A percentile compares a stretch with the other conserved stretches of the same genome.
phyloP scores from a whole-genome alignment of 1,140 invertebrate genomes.

The Cardiocondyla obscurior region DNA sequence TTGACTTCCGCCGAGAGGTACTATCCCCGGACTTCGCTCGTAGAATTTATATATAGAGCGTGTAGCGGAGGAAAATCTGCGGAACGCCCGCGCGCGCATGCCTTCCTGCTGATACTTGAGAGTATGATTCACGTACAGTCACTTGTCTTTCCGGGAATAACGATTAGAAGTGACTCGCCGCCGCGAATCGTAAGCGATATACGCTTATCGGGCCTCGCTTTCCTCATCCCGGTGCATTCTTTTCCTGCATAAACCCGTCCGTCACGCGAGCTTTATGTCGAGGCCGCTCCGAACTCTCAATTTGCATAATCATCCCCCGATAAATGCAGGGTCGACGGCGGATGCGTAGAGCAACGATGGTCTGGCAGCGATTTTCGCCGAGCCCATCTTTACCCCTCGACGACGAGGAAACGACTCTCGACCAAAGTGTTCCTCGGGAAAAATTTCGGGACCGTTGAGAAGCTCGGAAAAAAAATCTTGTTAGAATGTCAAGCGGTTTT shows the following conservation, averaged over 20 bases:
- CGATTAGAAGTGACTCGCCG: constrained; percentile 25
- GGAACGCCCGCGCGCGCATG: not conserved
- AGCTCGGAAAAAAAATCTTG: not conserved
- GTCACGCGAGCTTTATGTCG: constrained; percentile 13
- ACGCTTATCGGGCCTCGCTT: not conserved
- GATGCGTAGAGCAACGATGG: constrained; percentile 1
- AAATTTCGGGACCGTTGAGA: not conserved
- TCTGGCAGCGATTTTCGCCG: not conserved
- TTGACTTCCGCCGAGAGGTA: not conserved
- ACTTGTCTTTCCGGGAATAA: constrained; percentile 18
- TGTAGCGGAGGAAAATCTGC: not conserved
- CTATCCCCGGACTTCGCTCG: too few species aligned
- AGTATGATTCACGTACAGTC: constrained; percentile 27
- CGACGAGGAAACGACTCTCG: not conserved
- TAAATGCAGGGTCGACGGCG: constrained; percentile 13
- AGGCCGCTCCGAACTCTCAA: not conserved
- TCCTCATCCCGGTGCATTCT: constrained; percentile 1
- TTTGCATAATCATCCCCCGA: constrained; percentile 59
- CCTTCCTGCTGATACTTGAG: not conserved
- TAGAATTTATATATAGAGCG: not conserved
- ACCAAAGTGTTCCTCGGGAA: not conserved
- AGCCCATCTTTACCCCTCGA: not conserved
- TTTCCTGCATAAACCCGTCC: not conserved
- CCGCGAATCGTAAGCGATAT: not conserved
- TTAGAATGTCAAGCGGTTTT: not conserved